Percentiles rank a stretch among this genome's conserved stretches.
These are phyloP conservation scores for Hemitrygon akajei DNA, from an alignment of 2,797 vertebrate genomes.

Conservation along the genomic window DNA sequence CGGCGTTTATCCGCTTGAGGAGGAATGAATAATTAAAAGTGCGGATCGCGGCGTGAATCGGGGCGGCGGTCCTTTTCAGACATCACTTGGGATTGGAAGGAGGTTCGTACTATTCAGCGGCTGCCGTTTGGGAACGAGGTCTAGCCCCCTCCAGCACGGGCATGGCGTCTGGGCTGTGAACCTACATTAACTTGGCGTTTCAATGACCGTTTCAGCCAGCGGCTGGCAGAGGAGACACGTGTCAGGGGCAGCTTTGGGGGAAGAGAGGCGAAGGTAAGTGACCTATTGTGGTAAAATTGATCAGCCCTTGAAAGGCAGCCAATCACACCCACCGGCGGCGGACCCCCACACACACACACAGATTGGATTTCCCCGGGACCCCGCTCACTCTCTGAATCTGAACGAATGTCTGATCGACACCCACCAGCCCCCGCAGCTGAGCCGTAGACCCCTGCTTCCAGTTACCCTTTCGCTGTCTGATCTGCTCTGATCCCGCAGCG, in stretches of 20 bases:
- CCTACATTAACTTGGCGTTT: background rate
- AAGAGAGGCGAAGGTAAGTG: background rate
- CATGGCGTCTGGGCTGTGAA: background rate
- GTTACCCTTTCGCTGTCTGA: no score
- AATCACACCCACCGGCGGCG: background rate
- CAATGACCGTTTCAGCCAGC: conserved; percentile 13
- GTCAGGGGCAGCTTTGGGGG: background rate
- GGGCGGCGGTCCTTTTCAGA: background rate
- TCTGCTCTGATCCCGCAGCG: background rate
- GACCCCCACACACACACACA: no score
- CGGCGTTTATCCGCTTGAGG: background rate
- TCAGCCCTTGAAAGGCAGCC: background rate
- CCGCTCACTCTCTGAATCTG: background rate
- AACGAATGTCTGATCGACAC: background rate
- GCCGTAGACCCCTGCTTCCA: background rate
- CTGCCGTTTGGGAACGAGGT: background rate
- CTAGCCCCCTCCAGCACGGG: background rate
- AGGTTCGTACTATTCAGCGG: background rate
- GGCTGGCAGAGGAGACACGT: conserved; percentile 26
- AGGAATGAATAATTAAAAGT: background rate
- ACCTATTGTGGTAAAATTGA: conserved; percentile 17
- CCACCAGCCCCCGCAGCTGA: no score
- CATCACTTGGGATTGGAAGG: background rate
- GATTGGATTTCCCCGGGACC: background rate
- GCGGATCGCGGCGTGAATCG: background rate